Conservation (phyloP, 64 coral and sea anemone genomes). For the Catalaphyllia jardinei region DNA sequence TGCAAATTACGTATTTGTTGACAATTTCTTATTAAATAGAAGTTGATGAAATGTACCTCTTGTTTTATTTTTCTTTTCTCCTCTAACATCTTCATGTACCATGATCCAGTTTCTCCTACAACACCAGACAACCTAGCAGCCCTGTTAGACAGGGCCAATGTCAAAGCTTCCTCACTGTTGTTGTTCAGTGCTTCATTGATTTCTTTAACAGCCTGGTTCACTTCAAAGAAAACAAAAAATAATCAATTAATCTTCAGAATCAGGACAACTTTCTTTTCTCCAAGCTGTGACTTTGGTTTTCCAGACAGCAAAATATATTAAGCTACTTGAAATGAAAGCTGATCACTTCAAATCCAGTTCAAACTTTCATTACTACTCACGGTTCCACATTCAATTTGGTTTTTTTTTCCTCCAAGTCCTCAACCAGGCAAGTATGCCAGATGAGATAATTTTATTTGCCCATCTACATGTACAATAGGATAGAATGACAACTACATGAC, state of each 20-base stretch:
- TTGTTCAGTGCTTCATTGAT: constrained; percentile 69
- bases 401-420: no score
- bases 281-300: neutral
- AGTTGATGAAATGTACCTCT: constrained; percentile 36
- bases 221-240: constrained; percentile 21
- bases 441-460: no score
- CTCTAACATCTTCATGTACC: constrained; percentile 79
- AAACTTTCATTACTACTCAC: no score
- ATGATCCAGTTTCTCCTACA: constrained; percentile 52
- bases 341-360: no score
- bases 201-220: constrained; percentile 43
- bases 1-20: no score
- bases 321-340: no score
- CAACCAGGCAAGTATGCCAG: no score
- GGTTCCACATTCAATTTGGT: no score
- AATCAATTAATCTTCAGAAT: neutral
- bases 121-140: constrained; percentile 65
- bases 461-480: no score
- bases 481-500: no score
- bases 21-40: no score
- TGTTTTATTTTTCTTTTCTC: constrained; percentile 64
- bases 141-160: constrained; percentile 55
- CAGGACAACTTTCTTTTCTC: neutral
- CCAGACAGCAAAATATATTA: no score
- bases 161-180: constrained; percentile 54